Conservation (phyloP, 2,113 vertebrate species). For the Osmerus eperlanus region DNA sequence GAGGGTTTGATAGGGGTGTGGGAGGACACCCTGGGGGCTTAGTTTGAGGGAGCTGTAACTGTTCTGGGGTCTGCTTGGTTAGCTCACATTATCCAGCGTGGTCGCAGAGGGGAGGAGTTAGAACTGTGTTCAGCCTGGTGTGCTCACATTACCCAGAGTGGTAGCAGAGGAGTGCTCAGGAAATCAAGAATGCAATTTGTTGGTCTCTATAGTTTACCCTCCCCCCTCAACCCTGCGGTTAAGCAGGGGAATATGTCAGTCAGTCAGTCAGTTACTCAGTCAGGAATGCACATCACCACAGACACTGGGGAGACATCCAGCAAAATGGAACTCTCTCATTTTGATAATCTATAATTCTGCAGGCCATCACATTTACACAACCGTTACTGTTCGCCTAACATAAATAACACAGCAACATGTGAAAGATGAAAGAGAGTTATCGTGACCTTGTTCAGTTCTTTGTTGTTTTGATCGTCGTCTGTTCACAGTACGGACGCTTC, state of each 20-base stretch:
- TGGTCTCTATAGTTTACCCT: constrained; percentile 75
- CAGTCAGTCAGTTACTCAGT: constrained; percentile 39
- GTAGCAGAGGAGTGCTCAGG: constrained; percentile 62
- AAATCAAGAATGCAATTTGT: constrained; percentile 76
- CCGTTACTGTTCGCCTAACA: no score
- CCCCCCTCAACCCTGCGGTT: constrained; percentile 64
- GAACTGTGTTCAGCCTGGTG: constrained; percentile 60
- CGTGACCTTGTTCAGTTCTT: no score
- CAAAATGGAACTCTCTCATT: constrained; percentile 61
- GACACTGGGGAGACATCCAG: constrained; percentile 38
- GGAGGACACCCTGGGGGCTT: constrained; percentile 57
- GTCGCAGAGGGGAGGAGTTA: constrained; percentile 44
- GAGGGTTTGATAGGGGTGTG: constrained; percentile 42
- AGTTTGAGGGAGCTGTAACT: constrained; percentile 27
- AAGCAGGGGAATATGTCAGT: constrained; percentile 66
- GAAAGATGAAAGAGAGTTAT: no score
- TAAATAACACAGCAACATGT: no score
- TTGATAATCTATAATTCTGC: constrained; percentile 61
- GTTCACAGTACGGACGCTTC: no score
- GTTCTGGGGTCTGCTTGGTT: not conserved
- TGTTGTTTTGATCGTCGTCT: no score
- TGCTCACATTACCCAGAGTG: constrained; percentile 71
- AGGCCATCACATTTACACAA: constrained; percentile 65
- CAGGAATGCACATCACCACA: constrained; percentile 65
- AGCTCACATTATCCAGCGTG: no score